Conservation (phyloP, 2,113 vertebrate species). For the Manacus vitellinus region DNA sequence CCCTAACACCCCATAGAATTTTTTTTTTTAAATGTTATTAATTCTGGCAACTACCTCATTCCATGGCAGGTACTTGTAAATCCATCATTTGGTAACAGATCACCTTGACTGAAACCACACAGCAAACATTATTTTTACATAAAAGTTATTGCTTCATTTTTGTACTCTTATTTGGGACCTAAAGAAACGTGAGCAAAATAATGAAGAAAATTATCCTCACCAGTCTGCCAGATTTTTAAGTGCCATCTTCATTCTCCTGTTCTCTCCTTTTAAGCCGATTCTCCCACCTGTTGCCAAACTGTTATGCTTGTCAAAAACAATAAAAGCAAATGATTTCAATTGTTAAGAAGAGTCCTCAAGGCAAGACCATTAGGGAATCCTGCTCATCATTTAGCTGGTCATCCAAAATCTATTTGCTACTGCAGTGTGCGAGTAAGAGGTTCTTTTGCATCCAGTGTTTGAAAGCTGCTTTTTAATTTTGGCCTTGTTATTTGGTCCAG, state of each 20-base stretch:
- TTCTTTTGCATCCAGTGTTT: neutral
- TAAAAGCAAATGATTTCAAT: constrained; percentile 29
- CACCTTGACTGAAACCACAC: neutral
- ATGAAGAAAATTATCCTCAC: neutral
- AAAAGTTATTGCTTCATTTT: neutral
- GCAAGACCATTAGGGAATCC: neutral
- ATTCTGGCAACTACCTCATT: neutral
- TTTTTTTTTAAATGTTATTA: neutral
- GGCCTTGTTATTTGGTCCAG: neutral
- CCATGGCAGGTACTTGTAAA: neutral
- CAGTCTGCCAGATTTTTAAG: neutral
- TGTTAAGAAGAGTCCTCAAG: neutral
- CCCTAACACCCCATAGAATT: neutral
- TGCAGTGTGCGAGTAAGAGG: neutral
- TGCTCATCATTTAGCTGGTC: neutral
- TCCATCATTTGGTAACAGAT: neutral
- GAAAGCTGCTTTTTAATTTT: neutral
- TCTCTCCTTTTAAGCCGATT: neutral
- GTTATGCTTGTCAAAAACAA: constrained; percentile 58
- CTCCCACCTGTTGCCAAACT: constrained; percentile 15
- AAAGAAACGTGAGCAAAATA: neutral
- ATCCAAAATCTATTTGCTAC: constrained; percentile 1
- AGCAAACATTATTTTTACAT: neutral
- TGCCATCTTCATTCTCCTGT: neutral
- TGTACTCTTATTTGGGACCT: neutral